Evolutionary conservation across 37 sponge, comb jelly and placozoan genomes (phyloP).

Genomic region (Haliclona indistincta): DNA sequence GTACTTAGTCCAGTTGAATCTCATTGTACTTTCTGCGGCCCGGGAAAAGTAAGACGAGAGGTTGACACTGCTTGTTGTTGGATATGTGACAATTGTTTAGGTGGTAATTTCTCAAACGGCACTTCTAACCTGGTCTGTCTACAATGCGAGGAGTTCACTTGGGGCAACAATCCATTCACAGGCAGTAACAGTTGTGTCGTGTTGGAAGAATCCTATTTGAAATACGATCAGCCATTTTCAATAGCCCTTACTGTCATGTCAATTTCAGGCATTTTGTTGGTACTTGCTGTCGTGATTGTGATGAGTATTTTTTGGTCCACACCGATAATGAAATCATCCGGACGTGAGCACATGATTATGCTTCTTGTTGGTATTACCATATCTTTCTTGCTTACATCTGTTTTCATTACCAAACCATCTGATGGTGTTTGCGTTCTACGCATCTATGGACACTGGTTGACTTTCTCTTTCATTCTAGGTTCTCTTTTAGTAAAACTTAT

Average conservation of each 20-base stretch:
- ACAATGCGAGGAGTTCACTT: conserved; percentile 42
- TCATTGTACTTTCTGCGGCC: conserved; percentile 51
- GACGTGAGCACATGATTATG: conserved; percentile 66
- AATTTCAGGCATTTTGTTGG: conserved; percentile 20
- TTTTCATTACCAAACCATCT: conserved; percentile 40
- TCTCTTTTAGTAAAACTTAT: conserved; percentile 79
- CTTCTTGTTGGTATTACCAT: conserved; percentile 61
- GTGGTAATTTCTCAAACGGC: conserved; percentile 30
- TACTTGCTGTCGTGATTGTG: conserved; percentile 13
- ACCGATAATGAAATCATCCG: conserved; percentile 73
- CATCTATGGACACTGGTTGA: conserved; percentile 48
- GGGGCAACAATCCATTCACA: conserved; percentile 63
- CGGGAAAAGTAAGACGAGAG: conserved; percentile 29
- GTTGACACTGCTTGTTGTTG: conserved; percentile 60
- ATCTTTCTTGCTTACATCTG: conserved; percentile 44
- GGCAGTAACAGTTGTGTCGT: conserved; percentile 53
- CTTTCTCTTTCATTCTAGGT: conserved; percentile 66
- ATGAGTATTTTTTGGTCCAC: conserved; percentile 46
- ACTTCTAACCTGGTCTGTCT: conserved; percentile 26
- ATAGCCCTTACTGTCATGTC: conserved; percentile 46
- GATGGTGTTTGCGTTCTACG: conserved; percentile 50
- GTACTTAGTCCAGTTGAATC: conserved; percentile 10
- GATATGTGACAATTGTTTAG: conserved; percentile 64
- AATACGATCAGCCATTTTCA: conserved; percentile 20
- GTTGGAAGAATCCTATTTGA: conserved; percentile 7